Percentiles rank a stretch among this genome's conserved stretches.
These are phyloP conservation scores for Megaleporinus macrocephalus DNA, from an alignment of 2,113 vertebrate genomes.

Conservation along the genomic window DNA sequence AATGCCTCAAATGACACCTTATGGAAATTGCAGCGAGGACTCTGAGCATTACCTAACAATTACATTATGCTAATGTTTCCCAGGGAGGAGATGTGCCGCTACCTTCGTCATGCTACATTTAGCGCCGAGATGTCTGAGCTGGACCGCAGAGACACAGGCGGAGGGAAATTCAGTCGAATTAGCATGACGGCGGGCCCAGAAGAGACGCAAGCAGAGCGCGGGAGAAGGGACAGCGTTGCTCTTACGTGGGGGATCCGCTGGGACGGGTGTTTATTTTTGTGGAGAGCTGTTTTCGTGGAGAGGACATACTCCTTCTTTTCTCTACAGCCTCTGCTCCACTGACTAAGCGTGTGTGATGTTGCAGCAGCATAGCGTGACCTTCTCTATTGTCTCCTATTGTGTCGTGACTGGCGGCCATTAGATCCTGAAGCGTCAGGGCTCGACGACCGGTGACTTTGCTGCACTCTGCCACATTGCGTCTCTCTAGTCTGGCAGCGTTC, in stretches of 20 bases:
- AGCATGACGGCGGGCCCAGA: constrained; percentile 14
- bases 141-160: constrained; percentile 25
- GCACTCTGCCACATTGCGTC: neutral
- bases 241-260: neutral
- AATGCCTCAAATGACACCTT: constrained; percentile 41
- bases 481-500: constrained; percentile 10
- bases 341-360: constrained; percentile 12
- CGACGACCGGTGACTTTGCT: constrained; percentile 51
- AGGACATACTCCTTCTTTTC: constrained; percentile 9
- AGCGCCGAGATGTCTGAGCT: constrained; percentile 31
- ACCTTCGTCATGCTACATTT: constrained; percentile 51
- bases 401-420: constrained; percentile 25
- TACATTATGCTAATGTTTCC: constrained; percentile 54
- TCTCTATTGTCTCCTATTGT: constrained; percentile 26
- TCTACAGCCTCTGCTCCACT: constrained; percentile 23
- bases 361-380: constrained; percentile 33
- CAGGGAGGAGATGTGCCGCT: constrained; percentile 20
- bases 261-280: constrained; percentile 6
- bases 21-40: constrained; percentile 28
- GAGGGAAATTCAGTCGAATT: constrained; percentile 25
- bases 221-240: neutral
- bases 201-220: constrained; percentile 20
- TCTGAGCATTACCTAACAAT: constrained; percentile 53
- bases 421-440: constrained; percentile 24
- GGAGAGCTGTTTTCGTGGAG: constrained; percentile 5